A percentile compares a stretch with the other conserved stretches of the same genome.
Evolutionary conservation across 2,113 vertebrate species (phyloP).

Genomic region (Rhinichthys klamathensis): DNA sequence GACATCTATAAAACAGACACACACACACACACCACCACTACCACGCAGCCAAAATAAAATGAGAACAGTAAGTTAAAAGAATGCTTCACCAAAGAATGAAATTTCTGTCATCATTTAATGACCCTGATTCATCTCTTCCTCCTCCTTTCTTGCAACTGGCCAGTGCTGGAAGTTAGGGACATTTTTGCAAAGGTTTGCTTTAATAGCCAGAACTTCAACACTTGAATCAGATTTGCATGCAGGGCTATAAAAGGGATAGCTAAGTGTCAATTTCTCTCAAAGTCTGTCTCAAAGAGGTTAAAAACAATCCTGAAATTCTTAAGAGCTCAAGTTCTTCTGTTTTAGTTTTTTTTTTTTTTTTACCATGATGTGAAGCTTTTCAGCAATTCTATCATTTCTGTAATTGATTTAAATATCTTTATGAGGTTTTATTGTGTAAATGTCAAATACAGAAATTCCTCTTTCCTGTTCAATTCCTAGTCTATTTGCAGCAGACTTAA

Average conservation of each 20-base stretch:
- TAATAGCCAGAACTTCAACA: not conserved
- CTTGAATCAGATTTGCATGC: not conserved
- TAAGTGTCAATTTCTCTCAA: not conserved
- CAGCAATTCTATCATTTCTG: not conserved
- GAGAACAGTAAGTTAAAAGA: conserved; percentile 35
- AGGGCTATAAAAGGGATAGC: not conserved
- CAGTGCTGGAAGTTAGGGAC: not conserved
- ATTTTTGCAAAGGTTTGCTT: conserved; percentile 36
- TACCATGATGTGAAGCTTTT: not conserved
- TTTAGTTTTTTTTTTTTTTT: not conserved
- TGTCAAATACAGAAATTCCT: not conserved
- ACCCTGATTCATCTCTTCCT: conserved; percentile 17
- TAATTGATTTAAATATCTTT: not conserved
- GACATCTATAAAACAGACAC: conserved; percentile 56
- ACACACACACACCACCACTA: conserved; percentile 36
- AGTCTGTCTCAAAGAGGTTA: not conserved
- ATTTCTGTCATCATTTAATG: conserved; percentile 18
- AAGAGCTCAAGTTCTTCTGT: not conserved
- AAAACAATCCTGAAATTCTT: not conserved
- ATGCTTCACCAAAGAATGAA: not conserved
- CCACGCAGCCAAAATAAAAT: conserved; percentile 48
- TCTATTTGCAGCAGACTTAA: conserved; percentile 74
- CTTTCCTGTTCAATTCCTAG: conserved; percentile 52
- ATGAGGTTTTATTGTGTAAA: not conserved
- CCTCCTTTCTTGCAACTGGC: conserved; percentile 1